These are phyloP conservation scores for Antedon mediterranea DNA, from an alignment of 53 echinoderm and acorn worm genomes.

Conservation along the genomic window DNA sequence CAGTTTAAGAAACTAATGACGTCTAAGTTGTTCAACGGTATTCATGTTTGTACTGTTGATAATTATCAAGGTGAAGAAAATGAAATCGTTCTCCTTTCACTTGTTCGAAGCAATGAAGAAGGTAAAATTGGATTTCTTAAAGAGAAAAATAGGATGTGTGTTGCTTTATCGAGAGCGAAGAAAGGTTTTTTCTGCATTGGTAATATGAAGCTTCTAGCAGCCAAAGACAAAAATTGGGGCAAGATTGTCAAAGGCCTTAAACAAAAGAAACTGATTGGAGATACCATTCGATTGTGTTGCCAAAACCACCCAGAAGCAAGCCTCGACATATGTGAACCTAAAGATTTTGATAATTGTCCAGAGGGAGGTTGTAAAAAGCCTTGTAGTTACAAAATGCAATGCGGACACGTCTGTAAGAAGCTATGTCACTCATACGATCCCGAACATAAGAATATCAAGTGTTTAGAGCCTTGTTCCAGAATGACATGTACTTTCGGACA, in stretches of 20 bases:
- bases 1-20: background rate
- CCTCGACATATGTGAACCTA: slow-evolving; percentile 8
- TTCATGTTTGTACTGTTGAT: slow-evolving; percentile 59
- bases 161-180: background rate
- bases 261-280: background rate
- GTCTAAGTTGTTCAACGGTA: background rate
- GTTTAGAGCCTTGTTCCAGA: slow-evolving; percentile 5
- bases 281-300: background rate
- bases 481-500: slow-evolving; percentile 19
- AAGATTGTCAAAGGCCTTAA: background rate
- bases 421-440: slow-evolving; percentile 41
- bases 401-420: slow-evolving; percentile 40
- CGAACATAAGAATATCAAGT: slow-evolving; percentile 21
- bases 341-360: slow-evolving; percentile 41
- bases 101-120: slow-evolving; percentile 70
- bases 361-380: slow-evolving; percentile 66
- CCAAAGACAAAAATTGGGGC: background rate
- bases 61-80: slow-evolving; percentile 92
- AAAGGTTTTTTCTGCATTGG: slow-evolving; percentile 8
- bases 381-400: slow-evolving; percentile 39
- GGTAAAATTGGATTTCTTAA: slow-evolving; percentile 32
- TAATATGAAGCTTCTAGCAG: background rate
- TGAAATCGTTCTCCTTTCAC: slow-evolving; percentile 77
- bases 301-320: slow-evolving; percentile 20
- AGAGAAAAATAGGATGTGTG: background rate